phyloP scores from a whole-genome alignment of 2,888 invertebrate species.

The Heliothis peltigera region DNA sequence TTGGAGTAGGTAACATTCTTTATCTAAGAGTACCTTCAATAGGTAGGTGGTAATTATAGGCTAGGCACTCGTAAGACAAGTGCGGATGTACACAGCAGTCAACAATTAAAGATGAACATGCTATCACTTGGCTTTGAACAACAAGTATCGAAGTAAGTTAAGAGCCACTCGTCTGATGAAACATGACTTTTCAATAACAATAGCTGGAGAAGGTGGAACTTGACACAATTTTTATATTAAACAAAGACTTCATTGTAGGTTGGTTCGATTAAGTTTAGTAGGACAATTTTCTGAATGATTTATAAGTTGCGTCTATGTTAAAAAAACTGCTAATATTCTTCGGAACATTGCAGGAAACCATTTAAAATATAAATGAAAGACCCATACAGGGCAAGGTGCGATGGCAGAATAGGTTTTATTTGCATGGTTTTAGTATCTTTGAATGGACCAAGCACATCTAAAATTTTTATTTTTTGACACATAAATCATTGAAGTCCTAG shows the following conservation, averaged over 20 bases:
- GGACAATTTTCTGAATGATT: too few species aligned
- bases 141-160: not conserved
- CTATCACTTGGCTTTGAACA: slow-evolving; percentile 3
- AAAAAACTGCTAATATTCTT: too few species aligned
- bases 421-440: too few species aligned
- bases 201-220: not conserved
- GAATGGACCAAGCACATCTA: too few species aligned
- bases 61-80: not conserved
- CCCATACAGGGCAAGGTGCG: too few species aligned
- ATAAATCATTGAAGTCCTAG: too few species aligned
- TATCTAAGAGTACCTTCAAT: not conserved
- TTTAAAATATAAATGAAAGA: too few species aligned
- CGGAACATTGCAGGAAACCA: too few species aligned
- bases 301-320: too few species aligned
- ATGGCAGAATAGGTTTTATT: too few species aligned
- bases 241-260: not conserved
- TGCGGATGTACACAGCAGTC: slow-evolving; percentile 11
- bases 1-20: not conserved
- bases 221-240: slow-evolving; percentile 2
- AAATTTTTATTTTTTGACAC: too few species aligned
- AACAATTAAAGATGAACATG: not conserved
- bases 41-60: not conserved
- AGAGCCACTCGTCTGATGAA: slow-evolving; percentile 13
- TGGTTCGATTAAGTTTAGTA: not conserved
- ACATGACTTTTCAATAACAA: not conserved